These are phyloP conservation scores for Tyria jacobaeae DNA, from an alignment of 2,888 invertebrate genomes.

Conservation along the genomic window DNA sequence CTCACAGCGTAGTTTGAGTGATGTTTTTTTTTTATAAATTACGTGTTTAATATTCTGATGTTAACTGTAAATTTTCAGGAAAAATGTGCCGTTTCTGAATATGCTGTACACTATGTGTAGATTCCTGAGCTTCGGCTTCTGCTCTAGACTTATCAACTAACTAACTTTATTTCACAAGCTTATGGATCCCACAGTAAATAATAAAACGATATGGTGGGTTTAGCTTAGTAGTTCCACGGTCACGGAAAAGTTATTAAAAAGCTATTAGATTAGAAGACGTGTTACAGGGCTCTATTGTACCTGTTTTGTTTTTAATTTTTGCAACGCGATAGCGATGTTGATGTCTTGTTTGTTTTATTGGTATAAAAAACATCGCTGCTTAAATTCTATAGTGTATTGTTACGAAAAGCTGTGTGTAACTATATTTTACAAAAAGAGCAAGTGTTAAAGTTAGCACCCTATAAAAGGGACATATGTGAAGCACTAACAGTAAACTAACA, in stretches of 20 bases:
- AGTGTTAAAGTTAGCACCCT: conserved; percentile 19
- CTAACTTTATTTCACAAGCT: neutral
- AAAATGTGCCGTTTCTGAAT: conserved; percentile 21
- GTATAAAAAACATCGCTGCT: no score
- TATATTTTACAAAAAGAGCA: conserved; percentile 10
- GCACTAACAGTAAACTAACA: conserved; percentile 32
- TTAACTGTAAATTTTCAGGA: conserved; percentile 33
- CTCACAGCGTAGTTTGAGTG: conserved; percentile 17
- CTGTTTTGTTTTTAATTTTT: no score
- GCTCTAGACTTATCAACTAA: conserved; percentile 12
- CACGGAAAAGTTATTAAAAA: no score
- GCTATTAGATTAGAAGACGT: no score
- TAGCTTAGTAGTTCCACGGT: no score
- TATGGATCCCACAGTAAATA: no score
- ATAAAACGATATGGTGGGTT: no score
- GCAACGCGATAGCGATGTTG: no score
- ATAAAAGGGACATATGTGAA: conserved; percentile 33
- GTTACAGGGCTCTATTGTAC: no score
- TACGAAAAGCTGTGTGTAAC: no score
- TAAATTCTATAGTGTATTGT: no score
- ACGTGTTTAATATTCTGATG: conserved; percentile 37
- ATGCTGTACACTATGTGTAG: conserved; percentile 15
- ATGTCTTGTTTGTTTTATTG: no score
- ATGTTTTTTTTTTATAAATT: conserved; percentile 18
- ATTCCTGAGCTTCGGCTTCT: conserved; percentile 17